Evolutionary conservation across 2,888 invertebrate species (phyloP).

Genomic region (Hofmannophila pseudospretella): DNA sequence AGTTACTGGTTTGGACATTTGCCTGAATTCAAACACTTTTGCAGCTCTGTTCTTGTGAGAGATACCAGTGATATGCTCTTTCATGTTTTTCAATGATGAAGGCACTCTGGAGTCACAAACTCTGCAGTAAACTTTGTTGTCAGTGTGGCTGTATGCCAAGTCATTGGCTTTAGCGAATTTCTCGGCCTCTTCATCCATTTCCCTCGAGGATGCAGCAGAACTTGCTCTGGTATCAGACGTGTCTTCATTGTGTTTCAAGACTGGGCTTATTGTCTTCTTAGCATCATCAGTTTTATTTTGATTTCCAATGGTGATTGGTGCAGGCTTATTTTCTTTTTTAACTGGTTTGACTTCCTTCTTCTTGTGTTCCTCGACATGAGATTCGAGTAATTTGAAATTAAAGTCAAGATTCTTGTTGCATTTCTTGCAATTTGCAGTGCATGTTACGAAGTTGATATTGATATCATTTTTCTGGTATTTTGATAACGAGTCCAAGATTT

Average conservation of each 20-base stretch:
- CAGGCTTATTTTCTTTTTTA: conserved; percentile 9
- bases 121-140: conserved; percentile 19
- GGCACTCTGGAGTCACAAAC: conserved; percentile 20
- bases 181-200: conserved; percentile 13
- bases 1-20: background rate
- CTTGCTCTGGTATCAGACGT: conserved; percentile 4
- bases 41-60: conserved; percentile 19
- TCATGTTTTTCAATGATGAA: conserved; percentile 17
- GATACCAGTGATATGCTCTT: conserved; percentile 18
- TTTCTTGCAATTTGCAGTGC: conserved; percentile 27
- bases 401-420: conserved; percentile 24
- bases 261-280: conserved; percentile 5
- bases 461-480: conserved; percentile 32
- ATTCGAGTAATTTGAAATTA: conserved; percentile 17
- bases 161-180: conserved; percentile 19
- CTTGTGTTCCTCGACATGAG: conserved; percentile 26
- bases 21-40: background rate
- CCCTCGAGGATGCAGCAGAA: conserved; percentile 7
- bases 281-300: background rate
- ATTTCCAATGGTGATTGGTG: background rate
- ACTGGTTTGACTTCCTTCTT: conserved; percentile 7
- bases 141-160: conserved; percentile 9
- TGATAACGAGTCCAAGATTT: conserved; percentile 8
- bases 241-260: conserved; percentile 5
- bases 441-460: conserved; percentile 26